These are phyloP conservation scores for Anadara kagoshimensis DNA, from an alignment of 1,140 invertebrate species.

Conservation along the genomic window DNA sequence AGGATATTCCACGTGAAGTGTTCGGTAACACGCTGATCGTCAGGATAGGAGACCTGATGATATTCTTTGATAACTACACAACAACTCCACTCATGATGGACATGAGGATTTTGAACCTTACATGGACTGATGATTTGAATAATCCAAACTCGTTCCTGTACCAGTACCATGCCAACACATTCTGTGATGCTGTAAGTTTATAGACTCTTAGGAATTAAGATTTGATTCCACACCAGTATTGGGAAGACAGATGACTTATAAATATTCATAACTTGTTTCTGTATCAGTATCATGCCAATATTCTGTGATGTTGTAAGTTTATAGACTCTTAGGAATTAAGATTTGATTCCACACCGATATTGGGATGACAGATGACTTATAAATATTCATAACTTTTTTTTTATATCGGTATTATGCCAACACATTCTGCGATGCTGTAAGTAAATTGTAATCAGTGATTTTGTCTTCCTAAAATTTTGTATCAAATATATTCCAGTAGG, in stretches of 20 bases:
- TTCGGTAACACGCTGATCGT: constrained; percentile 25
- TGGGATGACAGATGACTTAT: constrained; percentile 1
- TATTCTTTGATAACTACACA: constrained; percentile 30
- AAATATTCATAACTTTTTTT: constrained; percentile 33
- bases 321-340: neutral
- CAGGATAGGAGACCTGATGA: constrained; percentile 31
- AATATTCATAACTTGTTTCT: constrained; percentile 32
- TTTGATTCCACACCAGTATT: neutral
- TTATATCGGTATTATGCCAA: constrained; percentile 2
- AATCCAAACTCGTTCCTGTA: constrained; percentile 38
- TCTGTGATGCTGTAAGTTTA: constrained; percentile 39
- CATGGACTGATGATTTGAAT: constrained; percentile 17
- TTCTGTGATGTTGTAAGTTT: constrained; percentile 39
- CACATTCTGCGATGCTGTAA: constrained; percentile 38
- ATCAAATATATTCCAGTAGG: too few species aligned
- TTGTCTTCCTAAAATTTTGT: too few species aligned
- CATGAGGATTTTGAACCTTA: constrained; percentile 32
- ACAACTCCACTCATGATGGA: constrained; percentile 27
- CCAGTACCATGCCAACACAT: neutral
- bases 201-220: neutral
- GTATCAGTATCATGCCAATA: constrained; percentile 2
- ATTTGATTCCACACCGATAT: neutral
- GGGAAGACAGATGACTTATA: constrained; percentile 1
- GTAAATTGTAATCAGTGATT: too few species aligned
- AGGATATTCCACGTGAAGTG: constrained; percentile 21